These are phyloP conservation scores for Cyphomyrus discorhynchus DNA, from an alignment of 2,113 vertebrate genomes.

Conservation along the genomic window DNA sequence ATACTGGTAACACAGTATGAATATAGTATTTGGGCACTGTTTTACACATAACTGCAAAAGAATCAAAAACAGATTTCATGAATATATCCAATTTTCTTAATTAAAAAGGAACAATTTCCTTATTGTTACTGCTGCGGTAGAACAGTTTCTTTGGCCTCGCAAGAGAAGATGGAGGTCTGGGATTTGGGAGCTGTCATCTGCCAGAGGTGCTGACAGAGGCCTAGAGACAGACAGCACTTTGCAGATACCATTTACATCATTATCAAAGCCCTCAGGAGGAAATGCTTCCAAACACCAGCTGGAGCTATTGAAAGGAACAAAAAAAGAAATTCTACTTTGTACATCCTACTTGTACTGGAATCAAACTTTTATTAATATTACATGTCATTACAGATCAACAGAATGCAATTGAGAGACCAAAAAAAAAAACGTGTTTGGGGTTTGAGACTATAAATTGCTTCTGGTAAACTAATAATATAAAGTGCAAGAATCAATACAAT, in stretches of 20 bases:
- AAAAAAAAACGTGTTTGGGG: neutral
- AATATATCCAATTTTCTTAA: neutral
- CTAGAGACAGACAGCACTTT: neutral
- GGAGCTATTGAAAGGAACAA: neutral
- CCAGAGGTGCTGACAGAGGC: neutral
- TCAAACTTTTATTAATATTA: neutral
- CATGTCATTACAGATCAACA: neutral
- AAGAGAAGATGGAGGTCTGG: neutral
- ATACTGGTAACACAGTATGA: neutral
- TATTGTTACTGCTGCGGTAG: neutral
- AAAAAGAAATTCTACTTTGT: neutral
- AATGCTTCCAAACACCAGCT: neutral
- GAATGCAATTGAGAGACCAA: neutral
- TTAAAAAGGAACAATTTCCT: neutral
- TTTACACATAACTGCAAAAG: neutral
- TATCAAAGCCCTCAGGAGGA: conserved; percentile 10
- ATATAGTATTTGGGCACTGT: neutral
- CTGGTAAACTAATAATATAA: neutral
- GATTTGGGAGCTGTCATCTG: neutral
- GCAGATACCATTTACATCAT: neutral
- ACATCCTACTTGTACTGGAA: neutral
- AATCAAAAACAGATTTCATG: neutral
- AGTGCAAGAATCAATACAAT: neutral
- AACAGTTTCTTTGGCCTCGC: neutral
- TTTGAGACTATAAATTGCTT: neutral